phyloP scores from a whole-genome alignment of 2,888 invertebrate genomes.

The Ptychoptera albimana region DNA sequence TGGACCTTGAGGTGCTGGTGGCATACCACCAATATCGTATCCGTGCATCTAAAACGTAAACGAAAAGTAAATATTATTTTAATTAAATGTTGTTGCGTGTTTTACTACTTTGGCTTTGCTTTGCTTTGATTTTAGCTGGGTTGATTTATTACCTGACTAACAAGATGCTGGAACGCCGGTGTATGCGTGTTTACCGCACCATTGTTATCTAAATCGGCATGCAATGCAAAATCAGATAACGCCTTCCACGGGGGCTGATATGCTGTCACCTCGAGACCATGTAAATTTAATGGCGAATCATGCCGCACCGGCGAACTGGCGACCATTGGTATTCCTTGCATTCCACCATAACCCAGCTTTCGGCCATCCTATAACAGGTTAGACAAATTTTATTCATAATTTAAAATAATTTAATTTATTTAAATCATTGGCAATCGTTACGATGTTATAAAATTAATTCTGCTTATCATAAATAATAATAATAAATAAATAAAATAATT shows the following conservation, averaged over 20 bases:
- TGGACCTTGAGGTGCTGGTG: conserved; percentile 35
- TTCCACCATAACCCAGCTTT: conserved; percentile 81
- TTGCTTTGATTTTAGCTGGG: background rate
- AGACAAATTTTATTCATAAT: conserved; percentile 4
- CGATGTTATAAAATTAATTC: background rate
- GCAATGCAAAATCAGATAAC: conserved; percentile 86
- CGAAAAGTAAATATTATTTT: background rate
- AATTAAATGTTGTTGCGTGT: background rate
- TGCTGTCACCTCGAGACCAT: conserved; percentile 72
- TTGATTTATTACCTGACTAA: conserved; percentile 85
- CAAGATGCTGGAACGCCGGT: conserved; percentile 91
- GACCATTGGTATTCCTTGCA: conserved; percentile 96
- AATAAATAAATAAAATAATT: conserved; percentile 15
- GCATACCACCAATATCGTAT: conserved; percentile 54
- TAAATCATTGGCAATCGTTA: background rate
- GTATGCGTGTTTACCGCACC: conserved; percentile 65
- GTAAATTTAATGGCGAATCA: conserved; percentile 72
- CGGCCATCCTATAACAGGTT: conserved; percentile 64
- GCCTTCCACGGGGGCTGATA: conserved; percentile 98
- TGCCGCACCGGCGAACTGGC: conserved; percentile 87
- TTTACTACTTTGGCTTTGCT: conserved; percentile 3
- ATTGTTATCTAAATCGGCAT: conserved; percentile 69
- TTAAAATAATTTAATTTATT: conserved; percentile 5
- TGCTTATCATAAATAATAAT: conserved; percentile 1
- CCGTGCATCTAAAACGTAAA: conserved; percentile 65